Evolutionary conservation across 2,113 vertebrate species (phyloP), one percentile per base, ranked within the genome.

Genomic region (Muscicapa adusta): DNA sequence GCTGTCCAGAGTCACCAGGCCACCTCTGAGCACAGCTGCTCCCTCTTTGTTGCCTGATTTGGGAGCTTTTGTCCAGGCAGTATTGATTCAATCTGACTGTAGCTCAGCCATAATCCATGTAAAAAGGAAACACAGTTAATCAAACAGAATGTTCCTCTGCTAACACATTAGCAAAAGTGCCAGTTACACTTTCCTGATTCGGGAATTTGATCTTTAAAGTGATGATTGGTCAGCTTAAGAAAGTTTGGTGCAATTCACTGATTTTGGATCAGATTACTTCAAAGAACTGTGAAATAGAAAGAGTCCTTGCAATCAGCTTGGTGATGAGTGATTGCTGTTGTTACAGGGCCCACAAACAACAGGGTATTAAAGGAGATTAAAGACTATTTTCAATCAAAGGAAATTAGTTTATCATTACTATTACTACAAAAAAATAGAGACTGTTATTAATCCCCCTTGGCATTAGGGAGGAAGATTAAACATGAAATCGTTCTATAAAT

Each of bases 41-140:
- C 98, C 88, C 98, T 98, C 87, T 93, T 98, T 70, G 96, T 98
- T 87, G 98, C 91, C 66, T 98, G 98, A 73, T 92, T 88, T 79
- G 97, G 97, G 70, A 97, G 92, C 86, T 98, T 99, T 92, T 97
- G 94, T 94, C 95, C 96, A 34, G 98, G 98, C 43, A 98, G 85
- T 85, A 98, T 98, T 85, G 99, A 99, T 94, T 98, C 98, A 79
- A 98, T 98, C 94, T 97, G 98, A 94, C 98, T 99, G 97, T 98
- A 96, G 89, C 98, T 99, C 77, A 98, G 97, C 96, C 95, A 98
- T 68, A 99, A 95, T 40, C 97, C 97, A 98, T 99, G 75, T 31
- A 74, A 48, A 91, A 89, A 96, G 38, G 80, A 94, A 75, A 68
- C 13, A 23, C 34, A 68, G 62, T 47, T 78, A 91, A 93, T 89